phyloP scores from a whole-genome alignment of 2,797 vertebrate species.

The Steatocranus sp. region DNA sequence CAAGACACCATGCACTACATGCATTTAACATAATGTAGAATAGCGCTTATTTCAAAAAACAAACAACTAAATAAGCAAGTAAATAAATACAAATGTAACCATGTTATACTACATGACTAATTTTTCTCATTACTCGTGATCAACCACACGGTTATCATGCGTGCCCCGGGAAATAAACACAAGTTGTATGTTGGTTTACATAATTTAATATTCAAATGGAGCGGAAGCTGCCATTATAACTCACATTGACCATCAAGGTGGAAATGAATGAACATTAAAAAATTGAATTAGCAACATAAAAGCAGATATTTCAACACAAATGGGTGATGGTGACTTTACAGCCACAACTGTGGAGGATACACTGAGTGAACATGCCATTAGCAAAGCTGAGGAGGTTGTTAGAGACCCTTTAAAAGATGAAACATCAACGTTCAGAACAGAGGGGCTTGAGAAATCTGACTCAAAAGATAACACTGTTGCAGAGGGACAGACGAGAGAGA shows the following conservation, averaged over 20 bases:
- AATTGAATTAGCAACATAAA: constrained; percentile 23
- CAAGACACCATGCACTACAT: background rate
- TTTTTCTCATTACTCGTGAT: background rate
- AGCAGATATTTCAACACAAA: constrained; percentile 24
- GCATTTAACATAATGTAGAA: background rate
- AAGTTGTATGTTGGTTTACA: constrained; percentile 40
- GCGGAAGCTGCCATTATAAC: background rate
- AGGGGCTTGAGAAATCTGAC: background rate
- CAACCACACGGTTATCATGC: background rate
- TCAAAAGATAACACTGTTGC: background rate
- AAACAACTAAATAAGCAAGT: background rate
- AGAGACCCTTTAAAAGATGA: background rate
- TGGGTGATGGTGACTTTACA: background rate
- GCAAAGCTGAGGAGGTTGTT: background rate
- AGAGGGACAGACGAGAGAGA: background rate
- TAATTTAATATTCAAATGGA: constrained; percentile 38
- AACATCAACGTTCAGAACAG: background rate
- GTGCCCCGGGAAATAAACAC: background rate
- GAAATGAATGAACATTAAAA: background rate
- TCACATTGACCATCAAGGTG: background rate
- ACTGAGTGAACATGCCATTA: background rate
- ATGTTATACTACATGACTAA: background rate
- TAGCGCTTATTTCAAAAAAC: background rate
- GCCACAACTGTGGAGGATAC: background rate
- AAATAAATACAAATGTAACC: background rate